A percentile compares a stretch with the other conserved stretches of the same genome.
Evolutionary conservation across 30 jellyfish, hydroid and myxozoan genomes (phyloP).

Genomic region (Aurelia coerulea): DNA sequence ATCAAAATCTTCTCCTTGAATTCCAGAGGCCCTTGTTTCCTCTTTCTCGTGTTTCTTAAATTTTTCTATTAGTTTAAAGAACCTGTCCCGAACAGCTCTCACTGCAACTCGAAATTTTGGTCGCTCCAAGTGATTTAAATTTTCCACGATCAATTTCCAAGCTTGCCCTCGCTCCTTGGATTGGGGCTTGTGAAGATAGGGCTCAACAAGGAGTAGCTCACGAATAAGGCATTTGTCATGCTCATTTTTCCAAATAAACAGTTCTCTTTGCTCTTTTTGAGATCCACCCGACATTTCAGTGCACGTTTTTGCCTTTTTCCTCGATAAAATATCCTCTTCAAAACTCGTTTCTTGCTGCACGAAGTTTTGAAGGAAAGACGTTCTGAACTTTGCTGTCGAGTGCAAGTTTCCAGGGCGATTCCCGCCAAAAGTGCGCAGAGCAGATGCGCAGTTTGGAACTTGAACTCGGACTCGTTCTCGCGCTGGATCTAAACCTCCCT

Average conservation of each 20-base stretch:
- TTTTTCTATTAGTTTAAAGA: constrained; percentile 40
- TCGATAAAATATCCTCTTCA: no score
- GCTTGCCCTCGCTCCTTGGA: constrained; percentile 75
- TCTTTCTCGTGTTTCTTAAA: constrained; percentile 33
- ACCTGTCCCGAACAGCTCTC: constrained; percentile 71
- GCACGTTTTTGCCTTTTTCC: not conserved
- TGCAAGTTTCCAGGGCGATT: no score
- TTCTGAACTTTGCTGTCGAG: no score
- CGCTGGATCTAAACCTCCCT: no score
- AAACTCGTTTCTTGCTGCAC: no score
- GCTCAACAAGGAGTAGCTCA: constrained; percentile 63
- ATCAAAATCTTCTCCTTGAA: constrained; percentile 50
- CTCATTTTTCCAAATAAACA: constrained; percentile 64
- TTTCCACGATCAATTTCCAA: constrained; percentile 56
- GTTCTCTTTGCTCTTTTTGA: constrained; percentile 20
- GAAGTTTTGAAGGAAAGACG: no score
- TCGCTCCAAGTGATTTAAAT: constrained; percentile 42
- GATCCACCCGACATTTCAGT: constrained; percentile 27
- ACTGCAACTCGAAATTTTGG: constrained; percentile 59
- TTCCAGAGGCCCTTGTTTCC: constrained; percentile 60
- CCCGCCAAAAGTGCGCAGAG: no score
- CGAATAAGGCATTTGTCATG: constrained; percentile 41
- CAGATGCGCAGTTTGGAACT: no score
- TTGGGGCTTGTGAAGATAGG: constrained; percentile 54
- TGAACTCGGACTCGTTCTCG: no score